Conservation (phyloP, 1,140 invertebrate species). For the Trachymyrmex cornetzi region DNA sequence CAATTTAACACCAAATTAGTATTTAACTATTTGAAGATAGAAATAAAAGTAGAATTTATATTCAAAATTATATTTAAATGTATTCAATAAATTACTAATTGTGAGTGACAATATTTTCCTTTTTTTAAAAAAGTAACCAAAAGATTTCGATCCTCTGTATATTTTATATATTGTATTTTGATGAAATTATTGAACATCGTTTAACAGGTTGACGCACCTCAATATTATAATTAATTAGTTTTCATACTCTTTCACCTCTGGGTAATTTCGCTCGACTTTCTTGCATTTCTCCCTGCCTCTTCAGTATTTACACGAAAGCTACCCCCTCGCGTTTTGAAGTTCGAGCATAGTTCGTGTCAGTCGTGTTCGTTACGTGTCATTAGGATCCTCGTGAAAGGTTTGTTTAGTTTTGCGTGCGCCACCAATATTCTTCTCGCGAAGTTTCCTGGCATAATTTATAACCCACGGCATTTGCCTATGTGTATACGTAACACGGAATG, state of each 20-base stretch:
- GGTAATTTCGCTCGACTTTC: slow-evolving; percentile 27
- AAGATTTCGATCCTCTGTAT: not conserved
- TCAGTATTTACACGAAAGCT: slow-evolving; percentile 46
- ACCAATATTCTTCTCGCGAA: slow-evolving; percentile 49
- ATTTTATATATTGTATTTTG: not conserved
- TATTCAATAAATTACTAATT: not conserved
- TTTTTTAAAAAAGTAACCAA: not conserved
- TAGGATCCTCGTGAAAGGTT: slow-evolving; percentile 59
- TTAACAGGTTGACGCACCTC: slow-evolving; percentile 14
- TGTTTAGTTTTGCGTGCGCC: slow-evolving; percentile 62
- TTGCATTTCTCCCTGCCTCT: slow-evolving; percentile 47
- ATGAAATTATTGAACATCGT: not conserved
- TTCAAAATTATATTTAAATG: not conserved
- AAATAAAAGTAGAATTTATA: too few species aligned
- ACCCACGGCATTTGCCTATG: slow-evolving; percentile 23
- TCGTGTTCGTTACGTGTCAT: slow-evolving; percentile 62
- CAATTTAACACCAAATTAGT: too few species aligned
- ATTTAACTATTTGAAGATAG: too few species aligned
- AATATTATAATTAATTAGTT: slow-evolving; percentile 56
- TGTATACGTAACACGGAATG: slow-evolving; percentile 41
- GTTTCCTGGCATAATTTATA: slow-evolving; percentile 61
- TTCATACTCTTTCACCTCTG: not conserved
- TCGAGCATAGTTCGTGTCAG: slow-evolving; percentile 56
- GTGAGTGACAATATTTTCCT: not conserved
- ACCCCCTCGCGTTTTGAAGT: slow-evolving; percentile 51